Evolutionary conservation across 2,888 invertebrate species (phyloP).

Genomic region (Eilema sororculum): DNA sequence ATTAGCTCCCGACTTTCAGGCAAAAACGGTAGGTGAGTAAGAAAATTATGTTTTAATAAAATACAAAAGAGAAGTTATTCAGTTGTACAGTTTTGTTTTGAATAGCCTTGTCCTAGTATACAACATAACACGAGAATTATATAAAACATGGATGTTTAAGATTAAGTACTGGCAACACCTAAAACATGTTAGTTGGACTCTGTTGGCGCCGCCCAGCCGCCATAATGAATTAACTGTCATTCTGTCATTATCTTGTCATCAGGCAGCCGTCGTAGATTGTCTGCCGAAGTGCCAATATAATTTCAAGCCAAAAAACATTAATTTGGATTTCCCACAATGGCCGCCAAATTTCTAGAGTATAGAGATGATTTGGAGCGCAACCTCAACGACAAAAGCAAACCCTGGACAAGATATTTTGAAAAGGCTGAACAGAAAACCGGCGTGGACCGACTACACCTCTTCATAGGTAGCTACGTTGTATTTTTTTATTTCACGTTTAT

Average conservation of each 20-base stretch:
- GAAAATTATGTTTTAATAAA: background rate
- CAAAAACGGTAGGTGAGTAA: no score
- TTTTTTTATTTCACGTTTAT: slow-evolving; percentile 76
- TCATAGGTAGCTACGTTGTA: slow-evolving; percentile 89
- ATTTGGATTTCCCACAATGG: slow-evolving; percentile 68
- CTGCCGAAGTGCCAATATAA: slow-evolving; percentile 66
- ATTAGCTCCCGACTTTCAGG: no score
- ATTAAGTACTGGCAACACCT: slow-evolving; percentile 33
- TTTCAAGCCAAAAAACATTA: slow-evolving; percentile 52
- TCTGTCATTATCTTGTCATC: slow-evolving; percentile 68
- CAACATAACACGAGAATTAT: no score
- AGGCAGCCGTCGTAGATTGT: slow-evolving; percentile 72
- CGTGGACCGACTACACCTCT: slow-evolving; percentile 91
- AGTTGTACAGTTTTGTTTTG: background rate
- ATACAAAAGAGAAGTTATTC: background rate
- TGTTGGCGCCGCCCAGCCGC: slow-evolving; percentile 31
- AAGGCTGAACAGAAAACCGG: slow-evolving; percentile 91
- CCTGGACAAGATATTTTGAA: slow-evolving; percentile 90
- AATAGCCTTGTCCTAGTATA: no score
- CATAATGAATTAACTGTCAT: slow-evolving; percentile 38
- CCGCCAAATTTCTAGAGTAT: slow-evolving; percentile 79
- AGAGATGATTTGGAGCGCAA: slow-evolving; percentile 88
- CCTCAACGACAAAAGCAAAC: slow-evolving; percentile 89
- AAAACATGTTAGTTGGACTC: slow-evolving; percentile 17
- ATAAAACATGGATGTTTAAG: background rate